Evolutionary conservation across 2,888 invertebrate genomes (phyloP), one percentile per base, ranked within the genome.

Genomic region (Lutraria lutraria): DNA sequence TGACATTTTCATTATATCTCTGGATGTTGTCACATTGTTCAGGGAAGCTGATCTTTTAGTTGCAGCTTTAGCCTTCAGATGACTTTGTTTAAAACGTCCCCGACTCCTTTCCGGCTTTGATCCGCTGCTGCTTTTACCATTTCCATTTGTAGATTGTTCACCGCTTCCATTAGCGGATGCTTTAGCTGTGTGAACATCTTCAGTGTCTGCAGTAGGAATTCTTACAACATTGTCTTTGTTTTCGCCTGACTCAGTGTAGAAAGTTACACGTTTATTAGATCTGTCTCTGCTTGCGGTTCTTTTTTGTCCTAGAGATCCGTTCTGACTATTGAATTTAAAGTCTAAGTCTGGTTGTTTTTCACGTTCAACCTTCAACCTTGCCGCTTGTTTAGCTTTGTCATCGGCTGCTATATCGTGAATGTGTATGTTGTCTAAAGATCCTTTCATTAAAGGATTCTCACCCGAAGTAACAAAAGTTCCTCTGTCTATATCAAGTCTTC

Each of bases 1-100:
- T 0, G 92, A 90, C 89, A 92, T 88, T 81, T 92, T 92, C 56
- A 89, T 88, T 53, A 90, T 89, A 53, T 92, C 90, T 81, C 87
- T 86, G 3, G 86, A 85, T 10, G 83, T 60, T 81, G 86, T 76
- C 16, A 90, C 52, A 72, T 68, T 92, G 60, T 88, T 92, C 25
- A 90, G 85, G 29, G 92, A 92, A 0, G 89, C 89, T n/a, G 92
- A 90, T n/a, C 92, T 63, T 29, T 87, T 90, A 15, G 86, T 79
- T 19, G 86, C n/a, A 12, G 81, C 85, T 79, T 87, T 92, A 4
- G 79, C 31, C 34, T 87, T 87, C 25, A 88, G 63, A 63, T 53
- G 82, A 56, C 79, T 85, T 19, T 60, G 83, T 72, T 72, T 80
- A 68, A 56, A 43, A 43, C 52, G 83, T 79, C 53, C 31, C 31